Evolutionary conservation across 2,888 invertebrate species (phyloP), one percentile per base, ranked within the genome.

Genomic region (Fabriciana adippe): DNA sequence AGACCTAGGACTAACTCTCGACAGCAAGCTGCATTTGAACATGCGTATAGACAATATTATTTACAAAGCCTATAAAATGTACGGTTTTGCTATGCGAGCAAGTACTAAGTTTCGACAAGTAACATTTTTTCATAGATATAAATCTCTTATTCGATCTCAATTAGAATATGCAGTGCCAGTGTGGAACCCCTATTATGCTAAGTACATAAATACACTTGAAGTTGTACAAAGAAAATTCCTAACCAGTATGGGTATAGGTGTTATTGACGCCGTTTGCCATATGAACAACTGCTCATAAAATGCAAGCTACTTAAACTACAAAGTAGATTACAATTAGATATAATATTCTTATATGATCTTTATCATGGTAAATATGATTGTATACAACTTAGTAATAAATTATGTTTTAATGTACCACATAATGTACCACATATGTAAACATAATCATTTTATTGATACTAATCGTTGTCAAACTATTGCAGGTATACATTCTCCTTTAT

Each of bases 111-210:
- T 18, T 18, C 18, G 18, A 18, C 18, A 18, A 18, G 1, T 18
- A 55, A 45, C 55, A 15, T 55, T 26, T n/a, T 3, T 64, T 14
- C 55, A 64, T n/a, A n/a, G n/a, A n/a, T n/a, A n/a, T 55, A 55
- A 26, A 15, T 47, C 55, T 1, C 55, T 55, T 8, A 45, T 64
- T 14, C 64, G 55, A 3, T 56, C 55, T 1, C 48, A n/a, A 21
- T 8, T 64, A 6, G 26, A 55, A 31, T 21, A 55, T 11, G 64
- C 55, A 11, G 21, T 55, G 14, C 48, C 55, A 51, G 54, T 41
- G n/a, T 18, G 35, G 53, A 63, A 50, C 8, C 60, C 60, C 26
- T 61, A 8, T 26, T 50, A 61, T 31, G 64, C 59, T 59, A 71
- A 51, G 31, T 68, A 48, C 51, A 31, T 18, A 6, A 45, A 68